A percentile compares a stretch with the other conserved stretches of the same genome.
These are phyloP conservation scores for Benthosema pterotum DNA, from an alignment of 2,797 vertebrate species.

Conservation along the genomic window DNA sequence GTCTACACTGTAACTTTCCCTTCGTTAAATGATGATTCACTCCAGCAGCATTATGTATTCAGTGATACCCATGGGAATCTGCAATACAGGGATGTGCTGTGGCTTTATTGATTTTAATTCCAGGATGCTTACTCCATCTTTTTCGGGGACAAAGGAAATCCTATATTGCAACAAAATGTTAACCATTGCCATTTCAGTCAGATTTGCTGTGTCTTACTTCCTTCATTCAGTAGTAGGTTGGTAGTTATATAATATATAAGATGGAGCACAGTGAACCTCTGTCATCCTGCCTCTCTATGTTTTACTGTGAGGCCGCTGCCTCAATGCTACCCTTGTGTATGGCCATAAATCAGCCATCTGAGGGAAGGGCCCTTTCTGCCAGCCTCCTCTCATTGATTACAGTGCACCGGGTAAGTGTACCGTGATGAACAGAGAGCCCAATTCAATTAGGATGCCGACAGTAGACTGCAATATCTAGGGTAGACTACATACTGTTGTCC, in stretches of 20 bases:
- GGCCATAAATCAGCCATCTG: slow-evolving; percentile 69
- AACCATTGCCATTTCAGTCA: slow-evolving; percentile 9
- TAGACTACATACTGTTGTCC: slow-evolving; percentile 12
- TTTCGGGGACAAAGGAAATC: slow-evolving; percentile 36
- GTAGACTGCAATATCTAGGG: slow-evolving; percentile 57
- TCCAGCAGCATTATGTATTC: slow-evolving; percentile 37
- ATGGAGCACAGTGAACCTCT: slow-evolving; percentile 20
- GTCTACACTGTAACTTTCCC: slow-evolving; percentile 2
- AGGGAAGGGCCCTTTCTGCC: slow-evolving; percentile 47
- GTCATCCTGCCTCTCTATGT: slow-evolving; percentile 30
- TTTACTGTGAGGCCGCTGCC: slow-evolving; percentile 16
- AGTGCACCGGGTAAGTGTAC: slow-evolving; percentile 57
- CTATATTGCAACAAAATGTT: slow-evolving; percentile 7
- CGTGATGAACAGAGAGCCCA: slow-evolving; percentile 64
- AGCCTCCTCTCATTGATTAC: slow-evolving; percentile 69
- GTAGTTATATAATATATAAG: slow-evolving; percentile 37
- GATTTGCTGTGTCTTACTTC: slow-evolving; percentile 12
- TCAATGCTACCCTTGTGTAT: slow-evolving; percentile 36
- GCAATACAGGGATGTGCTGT: slow-evolving; percentile 37
- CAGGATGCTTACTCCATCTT: slow-evolving; percentile 21
- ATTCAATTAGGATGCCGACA: slow-evolving; percentile 69
- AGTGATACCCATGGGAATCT: slow-evolving; percentile 32
- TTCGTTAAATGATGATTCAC: slow-evolving; percentile 56
- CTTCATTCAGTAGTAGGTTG: slow-evolving; percentile 28
- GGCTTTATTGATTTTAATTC: slow-evolving; percentile 51